Percentiles rank a stretch among this genome's conserved stretches.
Evolutionary conservation across 1,140 invertebrate genomes (phyloP).

Genomic region (Tetranychus cinnabarinus): DNA sequence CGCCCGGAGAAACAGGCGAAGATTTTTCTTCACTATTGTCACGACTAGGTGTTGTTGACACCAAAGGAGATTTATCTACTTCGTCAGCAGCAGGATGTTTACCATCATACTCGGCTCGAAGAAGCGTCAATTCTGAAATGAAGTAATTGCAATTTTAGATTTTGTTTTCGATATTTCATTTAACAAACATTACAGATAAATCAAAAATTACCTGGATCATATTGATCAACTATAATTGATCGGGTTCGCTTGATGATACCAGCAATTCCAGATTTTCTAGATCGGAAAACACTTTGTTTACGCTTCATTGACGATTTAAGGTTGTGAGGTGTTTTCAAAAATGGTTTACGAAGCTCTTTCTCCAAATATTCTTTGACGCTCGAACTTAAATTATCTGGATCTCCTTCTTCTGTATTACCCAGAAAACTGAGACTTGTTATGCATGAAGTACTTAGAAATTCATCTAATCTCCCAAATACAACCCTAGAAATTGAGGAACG

Average conservation of each 20-base stretch:
- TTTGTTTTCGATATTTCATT: not conserved
- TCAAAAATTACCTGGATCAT: constrained; percentile 12
- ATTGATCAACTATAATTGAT: constrained; percentile 17
- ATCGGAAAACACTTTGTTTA: constrained; percentile 9
- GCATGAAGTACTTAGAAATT: constrained; percentile 84
- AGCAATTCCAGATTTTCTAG: constrained; percentile 15
- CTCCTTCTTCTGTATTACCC: constrained; percentile 65
- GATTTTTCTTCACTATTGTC: not conserved
- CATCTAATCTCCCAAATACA: constrained; percentile 62
- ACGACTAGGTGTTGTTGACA: not conserved
- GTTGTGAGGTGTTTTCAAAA: not conserved
- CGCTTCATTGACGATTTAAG: constrained; percentile 24
- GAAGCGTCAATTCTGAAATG: not conserved
- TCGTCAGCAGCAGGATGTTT: not conserved
- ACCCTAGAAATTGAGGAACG: constrained; percentile 29
- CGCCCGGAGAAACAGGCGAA: not conserved
- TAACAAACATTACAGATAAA: not conserved
- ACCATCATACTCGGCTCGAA: not conserved
- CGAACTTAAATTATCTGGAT: constrained; percentile 54
- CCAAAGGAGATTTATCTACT: not conserved
- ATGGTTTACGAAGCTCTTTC: constrained; percentile 32
- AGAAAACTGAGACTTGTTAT: constrained; percentile 85
- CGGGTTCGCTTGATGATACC: constrained; percentile 18
- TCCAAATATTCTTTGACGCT: constrained; percentile 66
- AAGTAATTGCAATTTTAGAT: not conserved